Evolutionary conservation across 2,888 invertebrate species (phyloP), one percentile per base, ranked within the genome.

Genomic region (Cecidostiba fungosa): DNA sequence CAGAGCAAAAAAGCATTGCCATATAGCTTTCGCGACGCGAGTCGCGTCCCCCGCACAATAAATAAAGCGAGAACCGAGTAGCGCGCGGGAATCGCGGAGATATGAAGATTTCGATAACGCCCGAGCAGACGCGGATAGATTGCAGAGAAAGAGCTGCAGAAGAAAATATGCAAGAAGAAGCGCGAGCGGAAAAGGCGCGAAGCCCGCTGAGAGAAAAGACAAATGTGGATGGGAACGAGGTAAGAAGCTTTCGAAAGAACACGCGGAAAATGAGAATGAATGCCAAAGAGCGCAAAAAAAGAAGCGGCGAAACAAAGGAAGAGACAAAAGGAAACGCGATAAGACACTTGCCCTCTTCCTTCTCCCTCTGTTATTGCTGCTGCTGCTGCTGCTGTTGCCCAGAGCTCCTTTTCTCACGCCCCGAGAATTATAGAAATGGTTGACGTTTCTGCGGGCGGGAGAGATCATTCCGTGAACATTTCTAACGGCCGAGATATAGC

Each of bases 41-140:
- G 23, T 29, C 50, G 39, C 23, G 36, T 8, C n/a, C n/a, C n/a
- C n/a, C n/a, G 32, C 26, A 54, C 8, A 23, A 23, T n/a, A 39
- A 16, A 54, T 29, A 29, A 23, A 8, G 59, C 26, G 36, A 50
- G 47, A 69, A n/a, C n/a, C n/a, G n/a, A n/a, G n/a, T n/a, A n/a
- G n/a, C n/a, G n/a, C n/a, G n/a, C n/a, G 79, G 36, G 70, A 77
- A 77, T 84, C 47, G 81, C 72, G 50, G 59, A 62, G 84, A 85
- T 72, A 82, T 82, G 82, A 82, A 86, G 84, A 86, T 86, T 86
- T 77, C 79, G 84, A 86, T 86, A 86, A 80, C 76, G 84, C 86
- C 62, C 73, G 73, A 66, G 77, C 62, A 80, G 86, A 82, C 84
- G 76, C 79, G 77, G 86, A 86, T 86, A 84, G 86, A 86, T 86